A percentile compares a stretch with the other conserved stretches of the same genome.
Evolutionary conservation across 1,140 invertebrate genomes (phyloP).

Genomic region (Paraescarpia echinospica): DNA sequence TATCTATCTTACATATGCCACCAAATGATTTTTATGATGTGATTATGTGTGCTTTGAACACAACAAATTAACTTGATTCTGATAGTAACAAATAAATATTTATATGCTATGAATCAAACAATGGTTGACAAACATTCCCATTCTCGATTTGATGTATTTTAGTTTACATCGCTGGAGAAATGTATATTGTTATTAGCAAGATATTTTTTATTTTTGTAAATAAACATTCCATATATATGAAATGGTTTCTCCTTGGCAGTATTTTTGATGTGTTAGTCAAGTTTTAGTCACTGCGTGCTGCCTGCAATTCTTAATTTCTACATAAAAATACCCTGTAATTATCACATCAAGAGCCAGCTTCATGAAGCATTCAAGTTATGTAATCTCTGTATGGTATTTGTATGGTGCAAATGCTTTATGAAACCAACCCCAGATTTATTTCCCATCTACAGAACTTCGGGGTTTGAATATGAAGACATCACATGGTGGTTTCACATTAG

Average conservation of each 20-base stretch:
- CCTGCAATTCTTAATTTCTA: too few species aligned
- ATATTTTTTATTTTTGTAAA: neutral
- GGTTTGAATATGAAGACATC: too few species aligned
- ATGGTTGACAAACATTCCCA: neutral
- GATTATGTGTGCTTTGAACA: neutral
- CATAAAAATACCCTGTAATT: too few species aligned
- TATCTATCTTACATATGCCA: too few species aligned
- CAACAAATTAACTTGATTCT: neutral
- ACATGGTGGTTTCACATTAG: too few species aligned
- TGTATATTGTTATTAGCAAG: neutral
- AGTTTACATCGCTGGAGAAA: neutral
- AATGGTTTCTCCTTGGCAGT: neutral
- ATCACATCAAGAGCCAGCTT: too few species aligned
- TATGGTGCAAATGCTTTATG: too few species aligned
- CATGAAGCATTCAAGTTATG: too few species aligned
- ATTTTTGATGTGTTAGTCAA: neutral
- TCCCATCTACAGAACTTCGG: too few species aligned
- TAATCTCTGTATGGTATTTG: too few species aligned
- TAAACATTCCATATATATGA: neutral
- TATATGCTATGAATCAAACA: neutral
- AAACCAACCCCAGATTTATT: too few species aligned
- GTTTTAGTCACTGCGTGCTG: neutral
- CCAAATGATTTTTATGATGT: neutral
- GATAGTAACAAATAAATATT: neutral
- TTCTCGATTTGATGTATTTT: neutral